phyloP scores from a whole-genome alignment of 2,113 vertebrate species.

The Cavia aperea region DNA sequence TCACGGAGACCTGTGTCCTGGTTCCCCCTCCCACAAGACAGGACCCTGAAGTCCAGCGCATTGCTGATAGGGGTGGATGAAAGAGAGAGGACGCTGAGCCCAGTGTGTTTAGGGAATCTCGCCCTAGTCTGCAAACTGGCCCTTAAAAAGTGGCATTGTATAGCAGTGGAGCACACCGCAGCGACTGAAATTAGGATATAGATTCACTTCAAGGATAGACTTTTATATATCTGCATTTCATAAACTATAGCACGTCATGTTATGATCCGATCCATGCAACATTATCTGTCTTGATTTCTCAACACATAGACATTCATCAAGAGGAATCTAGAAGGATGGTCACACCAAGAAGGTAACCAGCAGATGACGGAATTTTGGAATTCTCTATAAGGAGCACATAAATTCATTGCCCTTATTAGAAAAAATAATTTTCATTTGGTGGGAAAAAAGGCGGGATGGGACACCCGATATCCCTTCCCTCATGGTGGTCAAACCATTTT shows the following conservation, averaged over 20 bases:
- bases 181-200: neutral
- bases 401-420: neutral
- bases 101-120: neutral
- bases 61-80: neutral
- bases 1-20: neutral
- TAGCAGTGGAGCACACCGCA: neutral
- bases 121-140: neutral
- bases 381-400: neutral
- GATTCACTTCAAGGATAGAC: neutral
- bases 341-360: neutral
- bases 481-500: accelerated
- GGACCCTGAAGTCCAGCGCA: neutral
- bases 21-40: neutral
- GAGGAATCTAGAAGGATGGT: neutral
- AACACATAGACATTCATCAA: neutral
- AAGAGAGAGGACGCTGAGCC: neutral
- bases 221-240: neutral
- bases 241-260: neutral
- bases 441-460: neutral
- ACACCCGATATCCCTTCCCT: accelerated
- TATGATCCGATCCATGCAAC: neutral
- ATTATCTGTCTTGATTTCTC: neutral
- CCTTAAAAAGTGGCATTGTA: neutral
- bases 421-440: neutral
- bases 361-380: neutral